Conservation (phyloP, 2,888 invertebrate species). For the Ellobium chinense region DNA sequence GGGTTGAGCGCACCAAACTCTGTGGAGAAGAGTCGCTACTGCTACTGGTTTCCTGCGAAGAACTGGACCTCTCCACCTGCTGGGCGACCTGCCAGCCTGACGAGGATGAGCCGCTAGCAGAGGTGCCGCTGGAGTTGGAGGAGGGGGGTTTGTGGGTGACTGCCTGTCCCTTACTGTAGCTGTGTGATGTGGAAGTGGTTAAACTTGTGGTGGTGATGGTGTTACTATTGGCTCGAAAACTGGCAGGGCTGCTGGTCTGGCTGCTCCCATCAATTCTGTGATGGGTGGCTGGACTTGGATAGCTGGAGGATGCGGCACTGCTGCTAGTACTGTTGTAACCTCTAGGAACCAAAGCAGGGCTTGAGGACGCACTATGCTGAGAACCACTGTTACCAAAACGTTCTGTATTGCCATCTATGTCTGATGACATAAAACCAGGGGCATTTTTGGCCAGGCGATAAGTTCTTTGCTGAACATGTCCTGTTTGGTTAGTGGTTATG, state of each 20-base stretch:
- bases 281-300: conserved; percentile 11
- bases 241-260: background rate
- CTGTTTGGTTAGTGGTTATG: conserved; percentile 36
- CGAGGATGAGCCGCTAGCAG: conserved; percentile 4
- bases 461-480: conserved; percentile 35
- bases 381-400: background rate
- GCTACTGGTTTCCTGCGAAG: conserved; percentile 39
- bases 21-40: conserved; percentile 41
- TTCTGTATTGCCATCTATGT: background rate
- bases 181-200: background rate
- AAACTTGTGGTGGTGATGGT: conserved; percentile 12
- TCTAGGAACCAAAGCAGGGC: background rate
- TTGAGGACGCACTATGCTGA: conserved; percentile 4
- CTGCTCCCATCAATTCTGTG: conserved; percentile 5
- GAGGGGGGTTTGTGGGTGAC: conserved; percentile 20
- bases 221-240: background rate
- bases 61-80: conserved; percentile 37
- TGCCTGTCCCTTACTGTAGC: background rate
- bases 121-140: background rate
- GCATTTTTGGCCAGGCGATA: background rate
- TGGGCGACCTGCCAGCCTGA: conserved; percentile 41
- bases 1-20: conserved; percentile 37
- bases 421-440: background rate
- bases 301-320: conserved; percentile 1
- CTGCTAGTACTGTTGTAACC: background rate